phyloP scores from a whole-genome alignment of 2,113 vertebrate species.

The Psittacara wagleri region DNA sequence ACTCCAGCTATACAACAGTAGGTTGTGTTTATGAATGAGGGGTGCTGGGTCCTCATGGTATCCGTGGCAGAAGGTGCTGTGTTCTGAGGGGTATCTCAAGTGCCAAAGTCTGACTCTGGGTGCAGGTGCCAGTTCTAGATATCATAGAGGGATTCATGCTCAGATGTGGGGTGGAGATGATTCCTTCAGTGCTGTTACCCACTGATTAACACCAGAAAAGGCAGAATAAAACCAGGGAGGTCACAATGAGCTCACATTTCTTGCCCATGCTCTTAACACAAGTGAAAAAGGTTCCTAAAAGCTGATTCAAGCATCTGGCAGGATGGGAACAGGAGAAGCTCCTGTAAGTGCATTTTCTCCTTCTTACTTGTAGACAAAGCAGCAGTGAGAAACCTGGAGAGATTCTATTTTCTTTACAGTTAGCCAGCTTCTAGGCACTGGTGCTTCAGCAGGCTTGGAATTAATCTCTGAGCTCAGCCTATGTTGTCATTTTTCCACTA shows the following conservation, averaged over 20 bases:
- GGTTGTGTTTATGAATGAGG: neutral
- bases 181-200: neutral
- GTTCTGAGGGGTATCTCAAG: neutral
- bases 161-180: rapidly evolving
- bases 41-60: neutral
- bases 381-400: neutral
- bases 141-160: neutral
- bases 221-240: neutral
- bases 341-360: constrained; percentile 33
- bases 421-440: rapidly evolving
- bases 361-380: neutral
- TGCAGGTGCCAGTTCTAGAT: no score
- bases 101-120: neutral
- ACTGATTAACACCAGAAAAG: neutral
- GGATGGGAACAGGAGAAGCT: neutral
- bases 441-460: rapidly evolving
- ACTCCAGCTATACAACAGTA: neutral
- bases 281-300: neutral
- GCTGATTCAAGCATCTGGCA: neutral
- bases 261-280: neutral
- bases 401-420: neutral
- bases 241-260: neutral
- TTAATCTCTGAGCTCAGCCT: neutral
- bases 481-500: neutral
- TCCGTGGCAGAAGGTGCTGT: rapidly evolving